Evolutionary conservation across 1,140 invertebrate species (phyloP).

Genomic region (Drosophila elegans): DNA sequence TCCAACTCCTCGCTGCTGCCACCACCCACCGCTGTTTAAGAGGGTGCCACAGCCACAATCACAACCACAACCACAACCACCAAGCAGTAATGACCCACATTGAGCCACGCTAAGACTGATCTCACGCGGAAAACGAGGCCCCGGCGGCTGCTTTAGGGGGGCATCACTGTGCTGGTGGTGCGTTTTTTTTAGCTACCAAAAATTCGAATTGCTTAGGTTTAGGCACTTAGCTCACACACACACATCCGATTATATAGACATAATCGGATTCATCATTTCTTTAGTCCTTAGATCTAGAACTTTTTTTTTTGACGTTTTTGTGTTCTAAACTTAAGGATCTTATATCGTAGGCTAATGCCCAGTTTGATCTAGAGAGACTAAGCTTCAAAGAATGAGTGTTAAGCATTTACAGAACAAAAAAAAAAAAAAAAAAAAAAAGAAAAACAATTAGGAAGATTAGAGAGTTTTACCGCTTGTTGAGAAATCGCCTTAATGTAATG

Average conservation of each 20-base stretch:
- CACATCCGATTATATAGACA: conserved; percentile 14
- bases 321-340: conserved; percentile 21
- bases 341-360: conserved; percentile 19
- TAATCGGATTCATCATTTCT: conserved; percentile 24
- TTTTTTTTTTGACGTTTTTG: conserved; percentile 17
- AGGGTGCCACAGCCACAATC: neutral
- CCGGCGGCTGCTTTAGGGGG: neutral
- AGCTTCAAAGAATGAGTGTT: conserved; percentile 49
- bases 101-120: conserved; percentile 41
- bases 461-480: conserved; percentile 37
- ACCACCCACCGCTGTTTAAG: conserved; percentile 80
- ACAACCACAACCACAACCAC: neutral
- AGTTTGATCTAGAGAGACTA: conserved; percentile 45
- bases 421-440: neutral
- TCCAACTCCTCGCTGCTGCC: conserved; percentile 85
- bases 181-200: conserved; percentile 55
- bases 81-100: no score
- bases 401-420: conserved; percentile 27
- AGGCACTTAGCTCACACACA: conserved; percentile 30
- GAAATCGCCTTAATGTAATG: conserved; percentile 37
- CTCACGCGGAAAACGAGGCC: conserved; percentile 29
- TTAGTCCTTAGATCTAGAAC: conserved; percentile 14
- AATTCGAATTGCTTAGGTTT: conserved; percentile 43
- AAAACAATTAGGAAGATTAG: neutral
- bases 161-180: conserved; percentile 5